Conservation (phyloP, 2,113 vertebrate genomes). For the Halichoerus grypus region DNA sequence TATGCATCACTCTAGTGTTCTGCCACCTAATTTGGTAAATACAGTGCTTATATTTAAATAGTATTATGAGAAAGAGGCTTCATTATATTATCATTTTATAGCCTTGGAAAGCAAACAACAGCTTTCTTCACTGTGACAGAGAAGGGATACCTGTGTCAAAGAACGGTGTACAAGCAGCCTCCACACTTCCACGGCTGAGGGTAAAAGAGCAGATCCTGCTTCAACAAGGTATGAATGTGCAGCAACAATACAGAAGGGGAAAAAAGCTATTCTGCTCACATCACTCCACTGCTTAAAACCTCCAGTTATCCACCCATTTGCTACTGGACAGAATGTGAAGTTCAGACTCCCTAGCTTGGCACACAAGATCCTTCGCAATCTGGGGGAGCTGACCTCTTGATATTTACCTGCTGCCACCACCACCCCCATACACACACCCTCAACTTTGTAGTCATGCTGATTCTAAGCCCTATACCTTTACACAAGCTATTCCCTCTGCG, state of each 20-base stretch:
- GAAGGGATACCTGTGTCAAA: background rate
- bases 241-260: background rate
- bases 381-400: background rate
- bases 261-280: background rate
- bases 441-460: background rate
- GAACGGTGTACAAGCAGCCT: slow-evolving; percentile 13
- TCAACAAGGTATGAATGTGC: background rate
- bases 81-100: slow-evolving; percentile 1
- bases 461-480: background rate
- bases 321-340: background rate
- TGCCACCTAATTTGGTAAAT: slow-evolving; percentile 37
- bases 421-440: background rate
- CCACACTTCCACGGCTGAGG: background rate
- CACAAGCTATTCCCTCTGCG: background rate
- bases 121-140: background rate
- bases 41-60: background rate
- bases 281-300: background rate
- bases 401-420: background rate
- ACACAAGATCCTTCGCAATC: background rate
- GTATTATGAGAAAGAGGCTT: background rate
- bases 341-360: background rate
- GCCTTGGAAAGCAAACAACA: background rate
- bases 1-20: background rate
- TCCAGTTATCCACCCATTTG: background rate
- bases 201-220: background rate